These are phyloP conservation scores for Epinotia demarniana DNA, from an alignment of 2,888 invertebrate species.

Conservation along the genomic window DNA sequence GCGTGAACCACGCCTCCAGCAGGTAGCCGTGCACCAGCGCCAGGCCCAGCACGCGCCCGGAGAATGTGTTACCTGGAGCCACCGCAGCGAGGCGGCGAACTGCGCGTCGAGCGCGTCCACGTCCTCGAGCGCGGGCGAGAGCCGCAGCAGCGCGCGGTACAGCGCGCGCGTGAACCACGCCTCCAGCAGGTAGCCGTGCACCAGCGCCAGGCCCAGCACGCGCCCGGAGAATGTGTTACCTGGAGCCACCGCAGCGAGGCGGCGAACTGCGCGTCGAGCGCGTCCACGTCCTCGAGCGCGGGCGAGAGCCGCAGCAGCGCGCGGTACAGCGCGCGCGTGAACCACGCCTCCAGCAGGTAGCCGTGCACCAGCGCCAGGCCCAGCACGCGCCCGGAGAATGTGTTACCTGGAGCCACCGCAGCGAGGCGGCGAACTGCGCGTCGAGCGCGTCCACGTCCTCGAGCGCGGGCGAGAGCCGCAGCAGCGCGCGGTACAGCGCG, in stretches of 20 bases:
- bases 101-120: conserved; percentile 96
- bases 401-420: conserved; percentile 98
- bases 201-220: conserved; percentile 95
- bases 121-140: conserved; percentile 93
- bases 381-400: too few species aligned
- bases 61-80: conserved; percentile 98
- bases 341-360: conserved; percentile 98
- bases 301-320: conserved; percentile 94
- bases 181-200: conserved; percentile 98
- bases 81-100: conserved; percentile 97
- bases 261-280: conserved; percentile 97
- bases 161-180: conserved; percentile 99
- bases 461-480: conserved; percentile 92
- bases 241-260: conserved; percentile 98
- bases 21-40: conserved; percentile 99
- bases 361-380: conserved; percentile 98
- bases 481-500: conserved; percentile 97
- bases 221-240: too few species aligned
- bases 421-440: conserved; percentile 97
- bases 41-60: conserved; percentile 96
- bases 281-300: conserved; percentile 92
- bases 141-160: conserved; percentile 96
- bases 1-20: conserved; percentile 98
- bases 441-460: conserved; percentile 95
- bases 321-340: conserved; percentile 98